Evolutionary conservation across 2,888 invertebrate genomes (phyloP).

Genomic region (Polydrusus tereticollis): DNA sequence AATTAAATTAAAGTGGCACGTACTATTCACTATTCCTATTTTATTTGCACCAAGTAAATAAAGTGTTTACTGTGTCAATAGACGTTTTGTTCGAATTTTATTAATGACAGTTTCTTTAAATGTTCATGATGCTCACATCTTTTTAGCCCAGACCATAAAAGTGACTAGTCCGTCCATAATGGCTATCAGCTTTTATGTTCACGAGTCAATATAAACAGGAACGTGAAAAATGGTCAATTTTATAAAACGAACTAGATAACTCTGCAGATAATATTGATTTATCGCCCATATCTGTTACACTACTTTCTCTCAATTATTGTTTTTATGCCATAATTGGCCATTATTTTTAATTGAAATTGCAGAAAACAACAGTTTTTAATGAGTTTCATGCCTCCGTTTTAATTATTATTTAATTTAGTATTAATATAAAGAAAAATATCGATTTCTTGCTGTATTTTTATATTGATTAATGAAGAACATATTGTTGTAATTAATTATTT

Average conservation of each 20-base stretch:
- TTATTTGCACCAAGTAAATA: background rate
- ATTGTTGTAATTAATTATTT: too few species aligned
- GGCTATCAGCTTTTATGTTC: background rate
- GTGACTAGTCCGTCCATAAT: background rate
- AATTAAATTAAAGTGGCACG: background rate
- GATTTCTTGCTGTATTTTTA: background rate
- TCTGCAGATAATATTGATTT: constrained; percentile 36
- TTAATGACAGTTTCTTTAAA: background rate
- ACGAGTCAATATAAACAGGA: constrained; percentile 1
- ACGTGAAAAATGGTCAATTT: background rate
- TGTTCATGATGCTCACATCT: background rate
- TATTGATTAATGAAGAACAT: background rate
- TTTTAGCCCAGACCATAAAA: background rate
- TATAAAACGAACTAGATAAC: constrained; percentile 37
- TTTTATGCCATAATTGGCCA: constrained; percentile 43
- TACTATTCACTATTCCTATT: background rate
- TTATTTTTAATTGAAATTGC: constrained; percentile 48
- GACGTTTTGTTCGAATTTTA: background rate
- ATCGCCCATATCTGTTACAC: constrained; percentile 43
- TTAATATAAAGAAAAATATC: background rate
- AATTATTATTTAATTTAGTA: constrained; percentile 33
- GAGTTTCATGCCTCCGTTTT: constrained; percentile 42
- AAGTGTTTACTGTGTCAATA: background rate
- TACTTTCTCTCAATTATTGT: constrained; percentile 45
- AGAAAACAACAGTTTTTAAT: constrained; percentile 39